A percentile compares a stretch with the other conserved stretches of the same genome.
These are phyloP conservation scores for Eupeodes latifasciatus DNA, from an alignment of 2,888 invertebrate species.

Conservation along the genomic window DNA sequence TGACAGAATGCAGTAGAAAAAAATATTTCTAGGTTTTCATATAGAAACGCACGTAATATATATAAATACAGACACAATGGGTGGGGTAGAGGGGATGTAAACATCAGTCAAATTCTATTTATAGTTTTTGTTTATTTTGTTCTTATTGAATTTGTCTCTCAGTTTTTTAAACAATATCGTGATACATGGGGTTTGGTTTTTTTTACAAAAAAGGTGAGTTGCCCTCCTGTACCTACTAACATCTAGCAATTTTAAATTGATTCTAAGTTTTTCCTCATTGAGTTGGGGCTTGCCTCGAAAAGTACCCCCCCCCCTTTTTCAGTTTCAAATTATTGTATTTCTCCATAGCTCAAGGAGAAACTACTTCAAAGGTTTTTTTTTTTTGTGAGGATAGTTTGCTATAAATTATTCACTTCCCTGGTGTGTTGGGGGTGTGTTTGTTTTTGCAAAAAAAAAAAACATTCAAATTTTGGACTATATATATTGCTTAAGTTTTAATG, in stretches of 20 bases:
- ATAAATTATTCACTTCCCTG: background rate
- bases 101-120: conserved; percentile 16
- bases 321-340: background rate
- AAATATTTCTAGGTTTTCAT: background rate
- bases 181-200: background rate
- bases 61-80: background rate
- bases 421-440: background rate
- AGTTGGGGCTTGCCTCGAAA: background rate
- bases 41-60: conserved; percentile 12
- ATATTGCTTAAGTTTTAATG: conserved; percentile 14
- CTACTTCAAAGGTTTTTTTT: background rate
- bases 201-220: background rate
- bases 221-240: background rate
- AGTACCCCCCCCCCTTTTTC: background rate
- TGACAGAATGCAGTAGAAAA: conserved; percentile 33
- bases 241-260: background rate
- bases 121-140: conserved; percentile 7
- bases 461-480: background rate
- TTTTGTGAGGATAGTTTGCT: background rate
- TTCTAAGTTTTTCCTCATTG: background rate
- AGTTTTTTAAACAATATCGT: background rate
- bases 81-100: background rate
- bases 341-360: no score
- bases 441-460: background rate
- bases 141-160: conserved; percentile 1